A percentile compares a stretch with the other conserved stretches of the same genome.
Conservation (phyloP, 2,113 vertebrate genomes). For the Ia io region DNA sequence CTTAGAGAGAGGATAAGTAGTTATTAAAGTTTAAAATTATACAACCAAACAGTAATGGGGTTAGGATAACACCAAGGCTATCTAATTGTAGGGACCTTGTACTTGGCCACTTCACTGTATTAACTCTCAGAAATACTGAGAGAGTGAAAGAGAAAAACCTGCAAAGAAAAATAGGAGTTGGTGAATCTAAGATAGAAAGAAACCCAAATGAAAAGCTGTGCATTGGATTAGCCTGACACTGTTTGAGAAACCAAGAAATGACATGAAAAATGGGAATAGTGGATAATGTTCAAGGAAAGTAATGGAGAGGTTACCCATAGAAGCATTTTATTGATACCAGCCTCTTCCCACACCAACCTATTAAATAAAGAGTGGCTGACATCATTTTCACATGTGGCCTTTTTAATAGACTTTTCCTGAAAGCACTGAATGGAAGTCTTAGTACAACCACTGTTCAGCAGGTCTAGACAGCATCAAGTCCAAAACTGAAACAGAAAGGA, state of each 20-base stretch:
- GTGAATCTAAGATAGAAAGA: not conserved
- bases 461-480: not conserved
- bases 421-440: not conserved
- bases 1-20: not conserved
- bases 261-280: not conserved
- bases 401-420: conserved; percentile 2
- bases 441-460: not conserved
- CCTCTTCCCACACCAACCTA: not conserved
- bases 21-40: not conserved
- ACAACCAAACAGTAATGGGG: not conserved
- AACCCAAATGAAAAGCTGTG: not conserved
- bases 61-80: not conserved
- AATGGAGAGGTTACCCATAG: not conserved
- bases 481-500: not conserved
- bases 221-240: not conserved
- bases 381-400: not conserved
- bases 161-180: not conserved
- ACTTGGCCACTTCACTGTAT: not conserved
- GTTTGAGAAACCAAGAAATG: not conserved
- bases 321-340: not conserved
- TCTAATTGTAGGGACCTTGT: not conserved
- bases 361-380: not conserved
- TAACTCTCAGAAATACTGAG: not conserved
- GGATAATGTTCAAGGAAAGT: not conserved
- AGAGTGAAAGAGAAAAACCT: not conserved